Evolutionary conservation across 2,797 vertebrate genomes (phyloP).

Genomic region (Phalanger gymnotis): DNA sequence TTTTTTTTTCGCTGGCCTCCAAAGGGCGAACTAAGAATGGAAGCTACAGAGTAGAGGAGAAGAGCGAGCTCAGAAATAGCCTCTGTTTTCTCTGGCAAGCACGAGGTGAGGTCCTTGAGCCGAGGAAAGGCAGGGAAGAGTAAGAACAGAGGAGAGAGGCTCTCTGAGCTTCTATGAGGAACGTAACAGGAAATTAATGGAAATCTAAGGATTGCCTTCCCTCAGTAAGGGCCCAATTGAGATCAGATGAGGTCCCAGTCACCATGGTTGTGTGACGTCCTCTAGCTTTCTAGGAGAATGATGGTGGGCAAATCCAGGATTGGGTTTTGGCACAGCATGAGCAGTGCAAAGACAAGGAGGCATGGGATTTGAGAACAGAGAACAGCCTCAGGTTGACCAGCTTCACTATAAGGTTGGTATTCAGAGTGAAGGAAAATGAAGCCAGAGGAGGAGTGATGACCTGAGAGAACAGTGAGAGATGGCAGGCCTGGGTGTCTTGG

Average conservation of each 20-base stretch:
- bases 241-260: neutral
- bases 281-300: neutral
- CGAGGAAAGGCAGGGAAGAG: neutral
- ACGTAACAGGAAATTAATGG: neutral
- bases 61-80: neutral
- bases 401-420: neutral
- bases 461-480: neutral
- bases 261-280: neutral
- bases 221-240: neutral
- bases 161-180: neutral
- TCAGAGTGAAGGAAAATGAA: neutral
- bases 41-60: neutral
- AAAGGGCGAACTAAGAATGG: neutral
- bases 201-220: neutral
- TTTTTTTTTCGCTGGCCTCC: neutral
- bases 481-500: neutral
- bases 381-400: neutral
- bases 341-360: neutral
- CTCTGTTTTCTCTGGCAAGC: neutral
- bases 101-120: neutral
- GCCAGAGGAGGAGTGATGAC: neutral
- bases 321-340: neutral
- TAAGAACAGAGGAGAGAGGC: neutral
- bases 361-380: neutral
- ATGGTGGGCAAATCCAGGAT: neutral